Evolutionary conservation across 2,888 invertebrate genomes (phyloP).

Genomic region (Patella ulyssiponensis): DNA sequence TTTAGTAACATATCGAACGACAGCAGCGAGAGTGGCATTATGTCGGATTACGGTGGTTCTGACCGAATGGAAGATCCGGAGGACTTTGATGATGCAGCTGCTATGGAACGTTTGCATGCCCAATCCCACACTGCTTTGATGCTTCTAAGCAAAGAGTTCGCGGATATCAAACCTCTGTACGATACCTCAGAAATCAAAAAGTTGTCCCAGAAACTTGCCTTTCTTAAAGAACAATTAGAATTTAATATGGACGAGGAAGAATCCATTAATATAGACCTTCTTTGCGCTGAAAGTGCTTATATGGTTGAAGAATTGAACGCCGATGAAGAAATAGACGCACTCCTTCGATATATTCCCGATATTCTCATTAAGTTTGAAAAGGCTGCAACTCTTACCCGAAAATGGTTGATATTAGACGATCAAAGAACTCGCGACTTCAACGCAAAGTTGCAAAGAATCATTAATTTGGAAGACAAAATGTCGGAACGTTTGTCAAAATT

Average conservation of each 20-base stretch:
- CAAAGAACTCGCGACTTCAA: constrained; percentile 56
- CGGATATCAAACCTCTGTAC: constrained; percentile 57
- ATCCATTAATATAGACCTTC: constrained; percentile 48
- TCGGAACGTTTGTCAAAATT: constrained; percentile 46
- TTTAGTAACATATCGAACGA: constrained; percentile 49
- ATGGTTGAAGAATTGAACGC: constrained; percentile 50
- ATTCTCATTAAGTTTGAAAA: constrained; percentile 60
- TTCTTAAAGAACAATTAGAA: constrained; percentile 54
- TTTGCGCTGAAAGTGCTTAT: constrained; percentile 56
- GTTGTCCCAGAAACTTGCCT: constrained; percentile 52
- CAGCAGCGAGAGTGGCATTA: constrained; percentile 46
- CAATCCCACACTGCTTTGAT: constrained; percentile 55
- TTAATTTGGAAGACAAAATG: constrained; percentile 47
- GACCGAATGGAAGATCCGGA: constrained; percentile 34
- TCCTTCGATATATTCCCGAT: constrained; percentile 57
- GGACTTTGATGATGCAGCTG: constrained; percentile 35
- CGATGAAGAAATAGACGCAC: constrained; percentile 46
- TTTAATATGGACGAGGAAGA: constrained; percentile 55
- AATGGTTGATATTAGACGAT: constrained; percentile 60
- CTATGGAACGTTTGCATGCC: constrained; percentile 39
- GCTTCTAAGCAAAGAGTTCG: constrained; percentile 52
- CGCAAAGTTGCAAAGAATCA: constrained; percentile 52
- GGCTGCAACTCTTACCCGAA: constrained; percentile 52
- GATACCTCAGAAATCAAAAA: constrained; percentile 59
- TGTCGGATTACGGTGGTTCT: constrained; percentile 28